A percentile compares a stretch with the other conserved stretches of the same genome.
Evolutionary conservation across 2,797 vertebrate species (phyloP).

Genomic region (Acipenser ruthenus): DNA sequence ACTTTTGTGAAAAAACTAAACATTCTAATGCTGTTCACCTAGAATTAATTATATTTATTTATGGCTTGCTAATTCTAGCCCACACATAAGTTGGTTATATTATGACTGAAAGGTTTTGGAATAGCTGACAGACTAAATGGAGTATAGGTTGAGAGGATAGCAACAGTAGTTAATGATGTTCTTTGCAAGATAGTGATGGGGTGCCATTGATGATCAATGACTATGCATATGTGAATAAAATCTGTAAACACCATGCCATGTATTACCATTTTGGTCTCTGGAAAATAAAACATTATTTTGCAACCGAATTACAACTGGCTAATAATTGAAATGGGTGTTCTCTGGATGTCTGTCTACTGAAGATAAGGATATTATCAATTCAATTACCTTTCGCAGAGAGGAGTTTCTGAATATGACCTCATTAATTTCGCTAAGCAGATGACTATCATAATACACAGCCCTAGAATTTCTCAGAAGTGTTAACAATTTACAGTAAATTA

Average conservation of each 20-base stretch:
- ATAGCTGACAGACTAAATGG: too few relatives aligned
- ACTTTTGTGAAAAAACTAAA: too few relatives aligned
- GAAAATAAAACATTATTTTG: conserved; percentile 1
- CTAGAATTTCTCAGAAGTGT: not conserved
- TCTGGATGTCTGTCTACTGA: not conserved
- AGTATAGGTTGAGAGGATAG: too few relatives aligned
- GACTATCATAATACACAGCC: not conserved
- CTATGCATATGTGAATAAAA: not conserved
- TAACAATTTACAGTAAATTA: not conserved
- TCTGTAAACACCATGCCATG: not conserved
- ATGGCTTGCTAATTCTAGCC: too few relatives aligned
- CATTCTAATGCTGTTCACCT: too few relatives aligned
- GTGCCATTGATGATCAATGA: not conserved
- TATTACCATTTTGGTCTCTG: not conserved
- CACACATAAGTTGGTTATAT: too few relatives aligned
- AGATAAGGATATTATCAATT: conserved; percentile 1
- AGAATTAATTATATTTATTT: too few relatives aligned
- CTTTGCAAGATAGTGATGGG: not conserved
- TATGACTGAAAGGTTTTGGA: too few relatives aligned
- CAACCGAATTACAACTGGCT: not conserved
- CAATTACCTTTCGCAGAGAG: not conserved
- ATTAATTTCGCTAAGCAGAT: not conserved
- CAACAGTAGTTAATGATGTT: too few relatives aligned
- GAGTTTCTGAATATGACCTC: not conserved
- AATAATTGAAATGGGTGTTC: not conserved